phyloP scores from a whole-genome alignment of 2,888 invertebrate genomes.

The Erebia aethiops region DNA sequence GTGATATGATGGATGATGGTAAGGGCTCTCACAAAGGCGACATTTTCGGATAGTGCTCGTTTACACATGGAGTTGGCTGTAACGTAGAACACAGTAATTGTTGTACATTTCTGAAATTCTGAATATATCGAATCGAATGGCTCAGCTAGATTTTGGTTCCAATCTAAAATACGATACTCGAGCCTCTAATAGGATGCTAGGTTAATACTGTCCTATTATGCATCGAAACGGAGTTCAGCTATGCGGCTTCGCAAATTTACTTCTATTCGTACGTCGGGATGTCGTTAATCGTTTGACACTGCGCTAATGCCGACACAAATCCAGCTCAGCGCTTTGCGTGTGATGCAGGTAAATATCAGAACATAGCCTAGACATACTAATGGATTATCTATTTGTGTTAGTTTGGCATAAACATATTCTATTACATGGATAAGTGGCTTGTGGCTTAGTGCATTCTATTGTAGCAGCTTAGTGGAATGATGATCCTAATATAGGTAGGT shows the following conservation, averaged over 20 bases:
- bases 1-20: too few species aligned
- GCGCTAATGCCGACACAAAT: constrained; percentile 26
- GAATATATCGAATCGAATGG: constrained; percentile 7
- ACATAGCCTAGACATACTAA: constrained; percentile 25
- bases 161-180: constrained; percentile 30
- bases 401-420: constrained; percentile 20
- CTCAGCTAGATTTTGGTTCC: constrained; percentile 24
- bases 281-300: constrained; percentile 25
- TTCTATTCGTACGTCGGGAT: constrained; percentile 29
- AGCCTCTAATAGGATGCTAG: constrained; percentile 31
- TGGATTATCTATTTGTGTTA: constrained; percentile 18
- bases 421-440: constrained; percentile 18
- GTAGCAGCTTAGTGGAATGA: constrained; percentile 14
- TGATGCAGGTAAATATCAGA: constrained; percentile 28
- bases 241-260: constrained; percentile 31
- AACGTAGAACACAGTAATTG: neutral
- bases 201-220: constrained; percentile 29
- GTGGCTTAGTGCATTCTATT: constrained; percentile 19
- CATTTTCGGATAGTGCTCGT: neutral
- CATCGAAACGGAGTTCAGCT: constrained; percentile 23
- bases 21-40: neutral
- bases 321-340: constrained; percentile 26
- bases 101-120: neutral
- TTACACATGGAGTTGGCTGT: neutral
- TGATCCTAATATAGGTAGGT: neutral